Base-by-base conservation (phyloP, 1,140 invertebrate species). In the Plectrocnemia conspersa region DNA sequence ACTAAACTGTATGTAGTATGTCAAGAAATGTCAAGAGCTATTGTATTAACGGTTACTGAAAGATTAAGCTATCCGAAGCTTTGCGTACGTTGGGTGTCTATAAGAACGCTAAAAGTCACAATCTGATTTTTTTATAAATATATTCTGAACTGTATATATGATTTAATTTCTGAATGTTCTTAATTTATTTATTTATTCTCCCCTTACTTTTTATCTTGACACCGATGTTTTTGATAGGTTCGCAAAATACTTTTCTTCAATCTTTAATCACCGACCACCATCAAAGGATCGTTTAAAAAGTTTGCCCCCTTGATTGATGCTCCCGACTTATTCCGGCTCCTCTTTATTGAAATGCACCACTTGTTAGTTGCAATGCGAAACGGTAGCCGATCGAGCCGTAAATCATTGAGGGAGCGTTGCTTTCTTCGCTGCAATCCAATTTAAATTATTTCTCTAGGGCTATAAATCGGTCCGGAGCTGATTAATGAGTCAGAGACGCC, bases 381-480 rank as follows among this genome's bases (percentile, higher is more conserved):
- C 35, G 35, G 35, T 13, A 38, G 35, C 35, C 35, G 35, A 38
- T 38, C 13, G 5, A 16, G 10, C 4, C 35, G 13, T 38, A 38
- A 38, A 38, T 38, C 35, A 38, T 38, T 38, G 6, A 6, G 27
- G n/a, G 27, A n/a, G n/a, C n/a, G 27, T 29, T 29, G 27, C 35
- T 38, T 16, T 38, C 35, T 38, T 38, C 35, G 35, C 7, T 38
- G 35, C 35, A 38, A 38, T 38, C 15, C 35, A 38, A 38, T 9
- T 38, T 38, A 38, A 38, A 38, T 38, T 38, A n/a, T n/a, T n/a
- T n/a, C n/a, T n/a, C n/a, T n/a, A n/a, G 35, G 35, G 35, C 35
- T 9, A 38, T 38, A 38, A 38, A 38, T 38, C 35, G 35, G 35
- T 38, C 35, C 15, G 5, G 35, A 38, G 35, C 35, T 38, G 35